phyloP scores from a whole-genome alignment of 2,113 vertebrate species.

The Acrocephalus arundinaceus region DNA sequence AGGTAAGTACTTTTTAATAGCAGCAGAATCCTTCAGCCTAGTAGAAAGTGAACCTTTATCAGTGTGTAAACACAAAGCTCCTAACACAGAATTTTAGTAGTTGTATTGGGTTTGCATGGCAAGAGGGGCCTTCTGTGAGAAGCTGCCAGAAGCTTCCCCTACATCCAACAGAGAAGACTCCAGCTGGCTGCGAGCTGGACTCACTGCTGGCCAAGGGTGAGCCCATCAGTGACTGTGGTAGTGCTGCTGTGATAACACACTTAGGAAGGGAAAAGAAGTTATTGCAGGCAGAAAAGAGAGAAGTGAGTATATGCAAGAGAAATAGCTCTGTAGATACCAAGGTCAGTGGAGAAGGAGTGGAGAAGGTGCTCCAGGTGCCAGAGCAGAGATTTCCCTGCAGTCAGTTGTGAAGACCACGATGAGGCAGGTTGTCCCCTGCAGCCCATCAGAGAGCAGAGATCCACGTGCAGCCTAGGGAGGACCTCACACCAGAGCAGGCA shows the following conservation, averaged over 20 bases:
- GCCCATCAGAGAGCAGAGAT: neutral
- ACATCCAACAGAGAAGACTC: neutral
- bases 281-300: neutral
- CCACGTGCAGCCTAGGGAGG: neutral
- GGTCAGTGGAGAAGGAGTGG: neutral
- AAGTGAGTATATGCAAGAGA: neutral
- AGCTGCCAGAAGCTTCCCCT: neutral
- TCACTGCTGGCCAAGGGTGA: accelerated
- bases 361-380: neutral
- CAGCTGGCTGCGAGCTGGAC: neutral
- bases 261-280: neutral
- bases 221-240: neutral
- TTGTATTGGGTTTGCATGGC: neutral
- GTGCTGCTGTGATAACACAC: neutral
- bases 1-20: neutral
- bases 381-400: neutral
- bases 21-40: neutral
- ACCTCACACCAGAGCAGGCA: neutral
- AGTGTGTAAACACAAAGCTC: neutral
- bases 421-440: neutral
- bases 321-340: neutral
- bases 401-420: neutral
- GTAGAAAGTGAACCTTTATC: neutral
- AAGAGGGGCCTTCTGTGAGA: neutral
- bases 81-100: neutral